Percentiles rank a stretch among this genome's conserved stretches.
Conservation (phyloP, 2,797 vertebrate genomes). For the Sebastes taczanowskii region DNA sequence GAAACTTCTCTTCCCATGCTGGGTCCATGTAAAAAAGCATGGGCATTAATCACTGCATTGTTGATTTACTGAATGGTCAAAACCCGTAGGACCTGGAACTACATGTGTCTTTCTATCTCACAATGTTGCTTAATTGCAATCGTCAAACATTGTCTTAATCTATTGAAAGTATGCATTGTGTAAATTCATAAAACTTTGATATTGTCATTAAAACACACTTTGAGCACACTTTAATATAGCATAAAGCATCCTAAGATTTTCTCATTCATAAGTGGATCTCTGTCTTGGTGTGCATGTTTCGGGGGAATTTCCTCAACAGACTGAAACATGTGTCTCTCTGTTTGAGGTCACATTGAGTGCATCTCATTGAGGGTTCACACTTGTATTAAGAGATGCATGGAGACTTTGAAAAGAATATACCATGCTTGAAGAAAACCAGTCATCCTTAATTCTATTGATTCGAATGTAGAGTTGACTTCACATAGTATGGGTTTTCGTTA, state of each 20-base stretch:
- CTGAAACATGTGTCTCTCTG: not conserved
- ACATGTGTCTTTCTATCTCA: not conserved
- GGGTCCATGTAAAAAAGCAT: not conserved
- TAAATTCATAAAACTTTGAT: not conserved
- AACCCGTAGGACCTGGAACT: not conserved
- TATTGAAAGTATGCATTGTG: not conserved
- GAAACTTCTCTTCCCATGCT: not conserved
- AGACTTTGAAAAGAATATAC: not conserved
- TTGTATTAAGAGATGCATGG: not conserved
- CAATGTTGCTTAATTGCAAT: not conserved
- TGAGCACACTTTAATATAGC: not conserved
- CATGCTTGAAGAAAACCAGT: not conserved
- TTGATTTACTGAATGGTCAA: not conserved
- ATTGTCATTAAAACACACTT: not conserved
- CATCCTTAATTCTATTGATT: not conserved
- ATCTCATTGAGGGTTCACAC: not conserved
- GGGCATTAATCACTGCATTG: conserved; percentile 15
- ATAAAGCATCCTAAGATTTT: not conserved
- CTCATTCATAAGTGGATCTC: not conserved
- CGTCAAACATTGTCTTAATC: not conserved
- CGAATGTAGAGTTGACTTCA: not conserved
- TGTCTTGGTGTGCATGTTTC: not conserved
- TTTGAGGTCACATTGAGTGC: not conserved
- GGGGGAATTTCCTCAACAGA: not conserved
- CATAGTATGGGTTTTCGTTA: not conserved